Conservation (phyloP, 2,113 vertebrate genomes). For the Trinectes maculatus region DNA sequence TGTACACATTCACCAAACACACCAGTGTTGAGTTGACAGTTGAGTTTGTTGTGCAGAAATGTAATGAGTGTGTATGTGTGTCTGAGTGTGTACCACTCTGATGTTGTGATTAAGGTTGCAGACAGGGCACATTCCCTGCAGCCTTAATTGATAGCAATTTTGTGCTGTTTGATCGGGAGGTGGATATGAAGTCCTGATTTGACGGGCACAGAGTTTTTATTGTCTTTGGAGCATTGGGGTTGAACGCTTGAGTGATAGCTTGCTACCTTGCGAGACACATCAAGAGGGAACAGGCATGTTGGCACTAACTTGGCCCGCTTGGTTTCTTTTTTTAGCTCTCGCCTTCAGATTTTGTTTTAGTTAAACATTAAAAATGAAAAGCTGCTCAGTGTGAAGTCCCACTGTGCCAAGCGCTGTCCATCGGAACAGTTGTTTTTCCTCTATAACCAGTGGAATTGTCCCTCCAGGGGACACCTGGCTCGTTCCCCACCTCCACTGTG, state of each 20-base stretch:
- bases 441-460: constrained; percentile 68
- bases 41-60: constrained; percentile 17
- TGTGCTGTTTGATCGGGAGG: constrained; percentile 68
- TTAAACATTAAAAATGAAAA: constrained; percentile 34
- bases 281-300: constrained; percentile 39
- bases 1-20: constrained; percentile 22
- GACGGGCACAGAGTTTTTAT: constrained; percentile 64
- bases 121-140: constrained; percentile 58
- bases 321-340: constrained; percentile 9
- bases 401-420: constrained; percentile 56
- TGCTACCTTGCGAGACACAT: constrained; percentile 53
- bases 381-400: constrained; percentile 37
- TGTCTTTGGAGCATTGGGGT: constrained; percentile 60
- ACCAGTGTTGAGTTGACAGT: constrained; percentile 21
- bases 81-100: constrained; percentile 34
- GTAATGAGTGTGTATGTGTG: background rate
- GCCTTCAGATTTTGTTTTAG: constrained; percentile 31
- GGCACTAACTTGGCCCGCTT: constrained; percentile 12
- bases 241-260: constrained; percentile 59
- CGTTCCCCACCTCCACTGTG: constrained; percentile 63
- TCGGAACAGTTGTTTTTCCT: constrained; percentile 54
- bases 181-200: constrained; percentile 46
- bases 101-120: constrained; percentile 70
- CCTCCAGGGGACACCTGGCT: constrained; percentile 75
- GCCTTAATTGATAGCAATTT: constrained; percentile 77